Base-by-base conservation (phyloP, 1,140 invertebrate species). In the Chrysoperla carnea region DNA sequence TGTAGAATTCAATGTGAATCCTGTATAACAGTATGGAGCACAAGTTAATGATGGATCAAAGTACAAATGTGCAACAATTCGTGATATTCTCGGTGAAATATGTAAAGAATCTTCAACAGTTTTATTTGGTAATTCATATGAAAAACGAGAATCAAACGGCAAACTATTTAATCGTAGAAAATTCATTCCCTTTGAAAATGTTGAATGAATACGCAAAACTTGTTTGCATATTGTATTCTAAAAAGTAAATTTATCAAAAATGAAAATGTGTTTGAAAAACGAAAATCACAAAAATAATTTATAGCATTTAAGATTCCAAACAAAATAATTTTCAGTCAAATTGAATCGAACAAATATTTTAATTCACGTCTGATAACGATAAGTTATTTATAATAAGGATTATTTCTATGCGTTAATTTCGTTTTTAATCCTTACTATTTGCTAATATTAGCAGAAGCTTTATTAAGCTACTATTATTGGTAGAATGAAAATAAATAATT, bases 191-290 rank as follows among this genome's bases (percentile, higher is more conserved):
- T 77, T 72, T 29, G 69, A 64, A 58, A 86, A 86, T 6, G 75
- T 77, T 43, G 80, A 87, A 41, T 80, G 70, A 15, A 87, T 73
- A 51, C 73, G 72, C 7, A 89, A 54, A 45, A 76, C 72, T 50
- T 81, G 72, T 36, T 71, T 68, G 52, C 82, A 85, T 37, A 83
- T 69, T 57, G 79, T 84, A 12, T 83, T 84, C 83, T 87, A 55
- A 33, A 72, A 69, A 50, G 39, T 38, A 42, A 43, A 28, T 23
- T 45, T 29, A 41, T 23, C 15, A 35, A 39, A 40, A 37, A 40
- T 13, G 28, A 23, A 23, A 23, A 3, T 23, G 27, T 40, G 6
- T 14, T 39, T 14, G 4, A 2, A 23, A 3, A 23, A 23, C 5
- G 2, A 2, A 23, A 23, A 5, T 23, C 17, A 23, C 5, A 5